A percentile compares a stretch with the other conserved stretches of the same genome.
These are phyloP conservation scores for Xylota sylvarum DNA, from an alignment of 2,888 invertebrate genomes.

Conservation along the genomic window DNA sequence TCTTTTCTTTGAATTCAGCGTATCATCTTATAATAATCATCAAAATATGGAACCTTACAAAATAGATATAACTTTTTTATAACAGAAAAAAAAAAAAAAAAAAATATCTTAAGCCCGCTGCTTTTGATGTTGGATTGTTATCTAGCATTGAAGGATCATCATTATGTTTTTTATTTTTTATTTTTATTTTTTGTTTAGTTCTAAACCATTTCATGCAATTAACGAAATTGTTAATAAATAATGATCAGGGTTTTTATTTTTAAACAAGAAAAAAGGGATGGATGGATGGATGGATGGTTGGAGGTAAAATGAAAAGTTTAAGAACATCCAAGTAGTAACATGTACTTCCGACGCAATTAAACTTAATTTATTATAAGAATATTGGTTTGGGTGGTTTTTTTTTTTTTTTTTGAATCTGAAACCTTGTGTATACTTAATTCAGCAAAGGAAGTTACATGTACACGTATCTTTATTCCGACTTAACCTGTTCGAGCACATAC, in stretches of 20 bases:
- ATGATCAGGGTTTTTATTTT: no score
- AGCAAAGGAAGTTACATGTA: background rate
- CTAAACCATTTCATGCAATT: background rate
- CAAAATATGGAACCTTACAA: background rate
- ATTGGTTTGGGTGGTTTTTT: background rate
- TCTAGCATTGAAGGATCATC: background rate
- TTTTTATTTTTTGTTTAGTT: background rate
- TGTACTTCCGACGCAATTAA: background rate
- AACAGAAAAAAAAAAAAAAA: background rate
- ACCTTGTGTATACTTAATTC: background rate
- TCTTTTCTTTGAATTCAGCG: conserved; percentile 3
- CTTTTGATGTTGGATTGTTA: background rate
- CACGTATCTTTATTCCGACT: background rate
- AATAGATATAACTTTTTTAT: background rate
- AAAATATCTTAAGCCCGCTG: background rate
- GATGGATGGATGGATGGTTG: no score
- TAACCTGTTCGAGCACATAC: background rate
- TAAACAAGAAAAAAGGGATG: no score
- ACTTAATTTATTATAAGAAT: conserved; percentile 8
- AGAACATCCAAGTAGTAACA: no score
- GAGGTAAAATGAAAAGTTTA: background rate
- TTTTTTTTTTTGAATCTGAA: no score
- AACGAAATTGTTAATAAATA: background rate
- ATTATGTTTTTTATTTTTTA: no score
- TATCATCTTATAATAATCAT: background rate